Conservation (phyloP, 2,888 invertebrate genomes). For the Exocentrus adspersus region DNA sequence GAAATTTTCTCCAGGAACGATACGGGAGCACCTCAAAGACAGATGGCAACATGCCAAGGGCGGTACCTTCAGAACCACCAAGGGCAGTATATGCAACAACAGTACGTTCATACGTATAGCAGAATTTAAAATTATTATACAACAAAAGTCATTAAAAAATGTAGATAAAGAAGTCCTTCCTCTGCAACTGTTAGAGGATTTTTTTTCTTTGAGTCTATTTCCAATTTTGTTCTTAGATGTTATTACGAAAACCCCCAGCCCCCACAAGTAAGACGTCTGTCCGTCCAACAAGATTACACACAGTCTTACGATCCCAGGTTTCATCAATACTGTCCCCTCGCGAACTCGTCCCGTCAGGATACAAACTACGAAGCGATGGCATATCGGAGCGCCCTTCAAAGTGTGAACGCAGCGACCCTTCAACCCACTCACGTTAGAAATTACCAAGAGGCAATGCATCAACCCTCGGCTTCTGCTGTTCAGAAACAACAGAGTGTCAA, state of each 20-base stretch:
- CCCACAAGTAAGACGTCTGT: conserved; percentile 16
- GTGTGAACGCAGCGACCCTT: conserved; percentile 3
- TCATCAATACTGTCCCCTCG: conserved; percentile 17
- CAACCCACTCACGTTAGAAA: background rate
- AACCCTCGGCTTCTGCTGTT: background rate
- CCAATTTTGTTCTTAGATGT: conserved; percentile 17
- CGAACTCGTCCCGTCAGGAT: conserved; percentile 20
- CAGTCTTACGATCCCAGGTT: conserved; percentile 4
- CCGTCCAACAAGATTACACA: background rate
- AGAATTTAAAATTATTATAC: no score
- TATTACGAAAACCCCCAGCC: conserved; percentile 23
- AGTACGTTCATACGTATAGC: no score
- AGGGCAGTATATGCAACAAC: conserved; percentile 29
- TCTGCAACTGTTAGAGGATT: no score
- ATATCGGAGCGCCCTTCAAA: conserved; percentile 21
- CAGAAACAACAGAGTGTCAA: conserved; percentile 19
- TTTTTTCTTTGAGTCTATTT: no score
- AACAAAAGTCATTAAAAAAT: no score
- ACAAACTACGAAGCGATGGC: conserved; percentile 16
- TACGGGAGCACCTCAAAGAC: conserved; percentile 20
- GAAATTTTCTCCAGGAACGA: conserved; percentile 47
- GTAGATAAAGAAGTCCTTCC: no score
- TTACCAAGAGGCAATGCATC: conserved; percentile 14
- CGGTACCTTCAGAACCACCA: conserved; percentile 24
- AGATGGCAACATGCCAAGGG: conserved; percentile 13